Evolutionary conservation across 2,888 invertebrate genomes (phyloP), one percentile per base, ranked within the genome.

Genomic region (Harpalus rubripes): DNA sequence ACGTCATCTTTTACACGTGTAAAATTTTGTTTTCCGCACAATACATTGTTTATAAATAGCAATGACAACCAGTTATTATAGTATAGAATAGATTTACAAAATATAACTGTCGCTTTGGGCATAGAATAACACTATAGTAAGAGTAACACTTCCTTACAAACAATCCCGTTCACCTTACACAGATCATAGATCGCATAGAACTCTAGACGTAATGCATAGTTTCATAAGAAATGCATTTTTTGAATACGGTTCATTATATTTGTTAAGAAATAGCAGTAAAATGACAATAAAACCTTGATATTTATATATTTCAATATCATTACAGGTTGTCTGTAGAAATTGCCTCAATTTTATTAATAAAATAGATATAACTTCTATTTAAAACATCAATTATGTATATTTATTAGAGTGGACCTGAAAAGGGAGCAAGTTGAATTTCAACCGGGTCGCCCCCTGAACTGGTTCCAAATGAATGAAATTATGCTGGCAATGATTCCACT

Each of bases 11-110:
- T 18, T 18, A 63, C 63, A 80, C 80, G 61, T 80, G 81, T 81
- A 63, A 44, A 52, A 63, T 81, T 63, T 81, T 63, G 65, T 81
- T 63, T 80, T 81, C 61, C 58, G 58, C 15, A 39, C 22, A 32
- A 26, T 63, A 39, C 63, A 65, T 81, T 81, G 81, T 81, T 81
- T 81, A 81, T 44, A 80, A 59, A 80, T 63, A 63, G 59, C 80
- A 61, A 80, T 80, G 80, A 80, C 61, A 81, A 81, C 61, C 58
- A 59, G 58, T 58, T 32, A 44, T 78, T 78, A 78, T 32, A 32
- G 15, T 78, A 32, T 32, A n/a, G 15, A 58, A 32, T 58, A 18
- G 58, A 78, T 58, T 78, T 78, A 39, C 58, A 78, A 78, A 78
- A 78, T 59, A 22, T 58, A 26, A 78, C 58, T 15, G 41, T 22